Evolutionary conservation across 2,113 vertebrate genomes (phyloP).

Genomic region (Paraplagusia blochii): DNA sequence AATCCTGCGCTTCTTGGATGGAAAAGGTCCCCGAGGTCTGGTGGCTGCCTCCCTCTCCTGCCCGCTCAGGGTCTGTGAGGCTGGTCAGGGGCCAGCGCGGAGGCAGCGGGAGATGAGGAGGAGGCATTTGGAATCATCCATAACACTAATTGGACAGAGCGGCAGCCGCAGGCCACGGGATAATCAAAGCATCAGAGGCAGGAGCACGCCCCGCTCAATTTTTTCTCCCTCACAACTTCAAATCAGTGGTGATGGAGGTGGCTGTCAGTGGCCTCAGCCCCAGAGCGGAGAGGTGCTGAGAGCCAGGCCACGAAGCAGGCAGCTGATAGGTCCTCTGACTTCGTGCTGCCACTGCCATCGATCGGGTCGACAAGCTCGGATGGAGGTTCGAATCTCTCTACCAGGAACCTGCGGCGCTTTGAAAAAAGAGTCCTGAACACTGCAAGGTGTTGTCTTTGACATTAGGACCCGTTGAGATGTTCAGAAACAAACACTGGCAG

Average conservation of each 20-base stretch:
- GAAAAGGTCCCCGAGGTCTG: background rate
- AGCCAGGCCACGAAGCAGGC: background rate
- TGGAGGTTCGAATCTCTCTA: background rate
- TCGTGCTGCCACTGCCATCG: background rate
- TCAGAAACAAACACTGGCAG: no score
- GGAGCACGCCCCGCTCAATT: slow-evolving; percentile 11
- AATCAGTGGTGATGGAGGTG: slow-evolving; percentile 19
- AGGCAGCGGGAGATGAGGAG: background rate
- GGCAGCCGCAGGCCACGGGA: slow-evolving; percentile 22
- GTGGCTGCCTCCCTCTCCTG: background rate
- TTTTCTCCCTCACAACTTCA: background rate
- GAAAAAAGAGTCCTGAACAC: background rate
- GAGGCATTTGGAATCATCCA: slow-evolving; percentile 46
- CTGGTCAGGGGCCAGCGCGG: background rate
- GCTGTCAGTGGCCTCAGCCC: background rate
- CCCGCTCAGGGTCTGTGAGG: background rate
- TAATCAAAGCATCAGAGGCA: slow-evolving; percentile 41
- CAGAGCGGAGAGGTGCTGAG: background rate
- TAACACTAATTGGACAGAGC: slow-evolving; percentile 59
- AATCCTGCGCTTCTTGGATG: slow-evolving; percentile 1
- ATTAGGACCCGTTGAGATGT: no score
- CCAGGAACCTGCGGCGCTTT: background rate
- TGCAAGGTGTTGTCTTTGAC: no score
- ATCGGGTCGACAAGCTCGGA: background rate
- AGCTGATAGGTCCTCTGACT: slow-evolving; percentile 4